phyloP scores from a whole-genome alignment of 2,113 vertebrate genomes.

The Podarcis raffonei region DNA sequence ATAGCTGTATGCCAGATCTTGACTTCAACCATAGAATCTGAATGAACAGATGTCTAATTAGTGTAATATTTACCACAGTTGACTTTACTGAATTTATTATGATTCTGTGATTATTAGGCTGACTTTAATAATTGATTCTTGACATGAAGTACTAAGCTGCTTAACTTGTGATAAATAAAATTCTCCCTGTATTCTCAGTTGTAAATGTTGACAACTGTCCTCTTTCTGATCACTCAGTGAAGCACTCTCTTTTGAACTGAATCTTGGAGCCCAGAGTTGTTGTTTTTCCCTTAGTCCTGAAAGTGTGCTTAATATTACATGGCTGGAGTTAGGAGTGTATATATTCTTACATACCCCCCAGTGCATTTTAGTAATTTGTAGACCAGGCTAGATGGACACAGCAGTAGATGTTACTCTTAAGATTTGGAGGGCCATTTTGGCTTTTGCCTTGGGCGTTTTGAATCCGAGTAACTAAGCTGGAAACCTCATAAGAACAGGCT shows the following conservation, averaged over 20 bases:
- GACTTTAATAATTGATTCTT: slow-evolving; percentile 70
- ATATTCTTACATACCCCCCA: not conserved
- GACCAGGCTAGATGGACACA: not conserved
- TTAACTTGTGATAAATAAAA: slow-evolving; percentile 68
- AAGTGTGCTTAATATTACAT: slow-evolving; percentile 16
- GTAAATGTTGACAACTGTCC: slow-evolving; percentile 58
- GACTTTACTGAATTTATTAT: slow-evolving; percentile 73
- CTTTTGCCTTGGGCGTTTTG: not conserved
- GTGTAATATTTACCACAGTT: slow-evolving; percentile 73
- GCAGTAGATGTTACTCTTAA: not conserved
- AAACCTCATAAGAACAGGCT: not conserved
- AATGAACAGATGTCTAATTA: slow-evolving; percentile 79
- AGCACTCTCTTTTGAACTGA: not conserved
- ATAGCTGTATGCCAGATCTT: slow-evolving; percentile 67
- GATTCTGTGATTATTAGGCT: slow-evolving; percentile 67
- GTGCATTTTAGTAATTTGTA: not conserved
- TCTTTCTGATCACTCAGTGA: slow-evolving; percentile 4
- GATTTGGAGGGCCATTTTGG: not conserved
- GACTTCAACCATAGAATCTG: slow-evolving; percentile 68
- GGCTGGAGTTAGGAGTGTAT: not conserved
- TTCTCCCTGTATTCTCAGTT: slow-evolving; percentile 20
- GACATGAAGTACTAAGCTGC: slow-evolving; percentile 55
- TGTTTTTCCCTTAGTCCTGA: not conserved
- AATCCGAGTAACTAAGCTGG: not conserved
- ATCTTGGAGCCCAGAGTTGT: slow-evolving; percentile 29